Percentiles rank a stretch among this genome's conserved stretches.
These are phyloP conservation scores for Macrophya alboannulata DNA, from an alignment of 2,888 invertebrate genomes.

Conservation along the genomic window DNA sequence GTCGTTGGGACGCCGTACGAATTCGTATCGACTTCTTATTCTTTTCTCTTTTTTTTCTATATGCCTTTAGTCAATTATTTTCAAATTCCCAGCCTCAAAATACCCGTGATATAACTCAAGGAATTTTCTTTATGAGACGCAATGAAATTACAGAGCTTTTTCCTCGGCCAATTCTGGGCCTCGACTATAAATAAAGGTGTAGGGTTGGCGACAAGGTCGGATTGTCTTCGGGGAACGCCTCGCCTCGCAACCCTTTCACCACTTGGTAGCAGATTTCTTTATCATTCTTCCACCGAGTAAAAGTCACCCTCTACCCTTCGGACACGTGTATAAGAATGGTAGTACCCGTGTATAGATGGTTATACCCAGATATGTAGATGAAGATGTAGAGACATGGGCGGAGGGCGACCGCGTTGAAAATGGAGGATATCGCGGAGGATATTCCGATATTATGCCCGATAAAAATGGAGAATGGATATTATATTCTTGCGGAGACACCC, in stretches of 20 bases:
- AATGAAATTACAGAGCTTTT: slow-evolving; percentile 17
- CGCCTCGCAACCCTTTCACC: slow-evolving; percentile 20
- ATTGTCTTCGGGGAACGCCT: slow-evolving; percentile 26
- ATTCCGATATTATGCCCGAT: slow-evolving; percentile 54
- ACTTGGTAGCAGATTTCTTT: slow-evolving; percentile 39
- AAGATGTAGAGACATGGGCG: slow-evolving; percentile 37
- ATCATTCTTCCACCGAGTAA: slow-evolving; percentile 14
- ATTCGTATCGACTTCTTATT: slow-evolving; percentile 17
- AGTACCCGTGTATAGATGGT: slow-evolving; percentile 25
- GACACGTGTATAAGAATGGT: slow-evolving; percentile 38
- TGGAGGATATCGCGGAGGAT: slow-evolving; percentile 45
- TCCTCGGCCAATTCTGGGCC: not conserved
- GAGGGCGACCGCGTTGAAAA: slow-evolving; percentile 40
- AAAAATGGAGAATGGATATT: slow-evolving; percentile 54
- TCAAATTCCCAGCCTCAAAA: slow-evolving; percentile 31
- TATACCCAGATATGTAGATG: slow-evolving; percentile 47
- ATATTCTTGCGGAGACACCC: slow-evolving; percentile 51
- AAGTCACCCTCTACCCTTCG: slow-evolving; percentile 26
- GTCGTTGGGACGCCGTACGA: slow-evolving; percentile 7
- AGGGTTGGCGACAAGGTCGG: slow-evolving; percentile 10
- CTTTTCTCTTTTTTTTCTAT: not conserved
- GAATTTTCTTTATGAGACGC: slow-evolving; percentile 35
- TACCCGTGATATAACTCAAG: slow-evolving; percentile 12
- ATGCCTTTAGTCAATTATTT: slow-evolving; percentile 8
- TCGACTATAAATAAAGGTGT: slow-evolving; percentile 24